Percentiles rank a stretch among this genome's conserved stretches.
Evolutionary conservation across 2,888 invertebrate genomes (phyloP).

Genomic region (Hymenopus coronatus): DNA sequence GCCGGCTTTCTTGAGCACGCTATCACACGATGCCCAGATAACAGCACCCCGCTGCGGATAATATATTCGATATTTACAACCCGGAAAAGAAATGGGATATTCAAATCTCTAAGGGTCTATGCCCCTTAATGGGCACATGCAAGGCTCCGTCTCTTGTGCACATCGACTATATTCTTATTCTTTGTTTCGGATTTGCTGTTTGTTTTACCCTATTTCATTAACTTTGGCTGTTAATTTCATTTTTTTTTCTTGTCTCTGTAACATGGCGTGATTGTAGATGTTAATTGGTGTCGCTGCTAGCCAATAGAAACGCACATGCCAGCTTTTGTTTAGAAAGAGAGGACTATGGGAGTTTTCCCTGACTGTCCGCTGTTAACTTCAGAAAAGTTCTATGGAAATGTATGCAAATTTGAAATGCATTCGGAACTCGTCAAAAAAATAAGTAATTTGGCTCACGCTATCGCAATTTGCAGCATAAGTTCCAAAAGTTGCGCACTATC

Average conservation of each 20-base stretch:
- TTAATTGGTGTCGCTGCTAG: not conserved
- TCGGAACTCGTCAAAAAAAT: not conserved
- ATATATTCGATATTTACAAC: not conserved
- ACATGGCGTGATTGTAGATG: not conserved
- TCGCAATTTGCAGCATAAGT: not conserved
- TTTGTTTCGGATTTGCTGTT: not conserved
- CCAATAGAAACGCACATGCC: not conserved
- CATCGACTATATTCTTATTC: too few relatives aligned
- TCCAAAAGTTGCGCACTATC: too few relatives aligned
- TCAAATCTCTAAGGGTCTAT: conserved; percentile 1
- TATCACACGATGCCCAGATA: not conserved
- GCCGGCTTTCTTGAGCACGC: not conserved
- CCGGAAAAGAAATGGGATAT: conserved; percentile 4
- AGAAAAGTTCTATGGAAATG: not conserved
- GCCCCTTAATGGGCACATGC: not conserved
- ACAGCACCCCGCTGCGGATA: not conserved
- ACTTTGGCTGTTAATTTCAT: not conserved
- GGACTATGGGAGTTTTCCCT: not conserved
- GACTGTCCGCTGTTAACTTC: not conserved
- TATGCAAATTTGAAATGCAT: not conserved
- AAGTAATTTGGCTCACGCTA: not conserved
- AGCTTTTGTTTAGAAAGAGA: not conserved
- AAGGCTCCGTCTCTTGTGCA: not conserved
- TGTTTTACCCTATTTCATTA: not conserved
- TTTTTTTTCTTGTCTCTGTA: not conserved